Evolutionary conservation across 2,888 invertebrate genomes (phyloP), one percentile per base, ranked within the genome.

Genomic region (Mechanitis messenoides): DNA sequence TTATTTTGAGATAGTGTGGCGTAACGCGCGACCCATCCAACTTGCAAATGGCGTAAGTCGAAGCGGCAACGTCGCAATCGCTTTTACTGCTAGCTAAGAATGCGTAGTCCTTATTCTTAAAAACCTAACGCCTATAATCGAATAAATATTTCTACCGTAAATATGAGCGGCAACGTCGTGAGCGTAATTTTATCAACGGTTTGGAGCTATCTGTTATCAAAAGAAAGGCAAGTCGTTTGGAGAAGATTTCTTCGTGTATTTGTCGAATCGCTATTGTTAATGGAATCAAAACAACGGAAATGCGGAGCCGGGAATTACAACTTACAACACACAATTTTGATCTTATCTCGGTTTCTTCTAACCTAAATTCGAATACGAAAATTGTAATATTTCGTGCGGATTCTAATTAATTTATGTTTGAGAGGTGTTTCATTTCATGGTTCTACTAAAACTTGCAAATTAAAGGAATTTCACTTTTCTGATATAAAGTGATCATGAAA

Each of bases 1-100:
- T 86, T 85, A 84, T 85, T 85, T 85, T 81, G 84, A 81, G 81
- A 79, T 74, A 78, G 79, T 79, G 80, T 83, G 82, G 79, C 81
- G 83, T 82, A 84, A 76, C 75, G 73, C 72, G 73, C 62, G 71
- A 78, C 73, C 77, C 80, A 83, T 81, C 77, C 78, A 77, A 84
- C 83, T 84, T 85, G 85, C 85, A 86, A 87, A 87, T 86, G 85
- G 84, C 83, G 76, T 73, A 69, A 70, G 50, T 71, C 74, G 70
- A 74, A 53, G 71, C 74, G 82, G 84, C 85, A 85, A 83, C 86
- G 75, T 73, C 77, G 83, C 82, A 65, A 68, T 63, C 80, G 75
- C 76, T 70, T 72, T 70, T 71, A 57, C 66, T 72, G 79, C 79
- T 81, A 83, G 83, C 74, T 33, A 47, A 38, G 53, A 9, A 35